phyloP scores from a whole-genome alignment of 2,113 vertebrate species.

The Neogobius melanostomus region DNA sequence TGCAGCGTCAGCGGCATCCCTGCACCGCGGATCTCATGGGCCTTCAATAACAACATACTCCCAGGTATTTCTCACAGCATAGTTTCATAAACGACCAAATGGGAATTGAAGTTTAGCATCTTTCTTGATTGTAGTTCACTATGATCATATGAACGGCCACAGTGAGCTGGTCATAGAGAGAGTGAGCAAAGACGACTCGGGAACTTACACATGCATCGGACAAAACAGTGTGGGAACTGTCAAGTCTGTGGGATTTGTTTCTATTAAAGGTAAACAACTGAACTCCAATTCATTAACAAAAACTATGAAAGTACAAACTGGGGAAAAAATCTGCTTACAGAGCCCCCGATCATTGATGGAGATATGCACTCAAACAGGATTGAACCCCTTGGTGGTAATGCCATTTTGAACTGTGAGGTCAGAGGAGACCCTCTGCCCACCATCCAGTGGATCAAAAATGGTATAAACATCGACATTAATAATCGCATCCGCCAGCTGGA shows the following conservation, averaged over 20 bases:
- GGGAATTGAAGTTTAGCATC: background rate
- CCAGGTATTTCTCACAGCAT: slow-evolving; percentile 76
- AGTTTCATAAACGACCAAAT: background rate
- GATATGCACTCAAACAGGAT: slow-evolving; percentile 85
- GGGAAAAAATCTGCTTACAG: slow-evolving; percentile 62
- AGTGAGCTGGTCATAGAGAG: slow-evolving; percentile 89
- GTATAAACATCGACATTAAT: slow-evolving; percentile 79
- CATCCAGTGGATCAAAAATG: slow-evolving; percentile 92
- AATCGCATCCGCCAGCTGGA: slow-evolving; percentile 85
- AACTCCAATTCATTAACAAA: background rate
- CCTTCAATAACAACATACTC: slow-evolving; percentile 91
- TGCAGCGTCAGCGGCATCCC: slow-evolving; percentile 87
- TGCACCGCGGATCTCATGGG: slow-evolving; percentile 87
- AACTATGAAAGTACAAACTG: background rate
- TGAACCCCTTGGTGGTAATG: slow-evolving; percentile 89
- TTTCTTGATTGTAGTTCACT: slow-evolving; percentile 74
- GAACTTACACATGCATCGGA: slow-evolving; percentile 90
- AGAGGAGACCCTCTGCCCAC: slow-evolving; percentile 89
- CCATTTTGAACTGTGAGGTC: slow-evolving; percentile 92
- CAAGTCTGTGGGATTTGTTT: slow-evolving; percentile 89
- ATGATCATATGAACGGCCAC: slow-evolving; percentile 80
- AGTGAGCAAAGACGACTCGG: slow-evolving; percentile 88
- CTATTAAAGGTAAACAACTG: slow-evolving; percentile 86
- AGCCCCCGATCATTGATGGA: slow-evolving; percentile 93
- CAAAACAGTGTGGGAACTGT: slow-evolving; percentile 88